phyloP scores from a whole-genome alignment of 2,797 vertebrate genomes.

The Chanos chanos region DNA sequence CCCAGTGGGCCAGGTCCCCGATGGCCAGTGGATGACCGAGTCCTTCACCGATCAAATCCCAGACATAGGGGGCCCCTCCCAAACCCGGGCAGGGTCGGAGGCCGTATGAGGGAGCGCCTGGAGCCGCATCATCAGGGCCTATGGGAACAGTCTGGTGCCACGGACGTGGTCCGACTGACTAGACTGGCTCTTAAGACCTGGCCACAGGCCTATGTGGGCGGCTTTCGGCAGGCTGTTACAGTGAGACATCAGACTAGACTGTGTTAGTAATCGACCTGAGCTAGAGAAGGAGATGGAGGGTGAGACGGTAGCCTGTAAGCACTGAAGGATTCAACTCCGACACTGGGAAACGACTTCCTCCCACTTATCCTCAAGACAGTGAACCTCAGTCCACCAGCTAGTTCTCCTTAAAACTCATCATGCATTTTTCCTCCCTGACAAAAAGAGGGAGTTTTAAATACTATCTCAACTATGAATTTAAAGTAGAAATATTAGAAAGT shows the following conservation, averaged over 20 bases:
- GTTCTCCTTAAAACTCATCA: slow-evolving; percentile 44
- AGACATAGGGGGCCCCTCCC: slow-evolving; percentile 60
- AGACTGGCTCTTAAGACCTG: no score
- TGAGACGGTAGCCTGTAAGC: slow-evolving; percentile 5
- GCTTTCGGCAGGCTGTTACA: no score
- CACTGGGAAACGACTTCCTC: slow-evolving; percentile 34
- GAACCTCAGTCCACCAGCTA: slow-evolving; percentile 70
- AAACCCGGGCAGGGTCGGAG: slow-evolving; percentile 12
- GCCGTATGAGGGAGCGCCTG: slow-evolving; percentile 41
- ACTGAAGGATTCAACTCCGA: slow-evolving; percentile 21
- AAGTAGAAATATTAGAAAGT: slow-evolving; percentile 46
- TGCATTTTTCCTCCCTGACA: slow-evolving; percentile 1
- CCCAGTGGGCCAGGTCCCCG: slow-evolving; percentile 64
- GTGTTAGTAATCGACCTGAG: no score
- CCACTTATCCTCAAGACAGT: slow-evolving; percentile 43
- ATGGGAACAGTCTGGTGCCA: no score
- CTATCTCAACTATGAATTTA: slow-evolving; percentile 37
- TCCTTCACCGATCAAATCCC: slow-evolving; percentile 84
- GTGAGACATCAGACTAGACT: no score
- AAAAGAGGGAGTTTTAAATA: slow-evolving; percentile 13
- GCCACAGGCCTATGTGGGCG: no score
- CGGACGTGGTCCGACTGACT: no score
- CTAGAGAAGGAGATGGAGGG: no score
- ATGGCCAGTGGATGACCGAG: slow-evolving; percentile 85
- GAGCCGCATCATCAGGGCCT: no score